Percentiles rank a stretch among this genome's conserved stretches.
Conservation (phyloP, 2,113 vertebrate species). For the Anguilla japonica region DNA sequence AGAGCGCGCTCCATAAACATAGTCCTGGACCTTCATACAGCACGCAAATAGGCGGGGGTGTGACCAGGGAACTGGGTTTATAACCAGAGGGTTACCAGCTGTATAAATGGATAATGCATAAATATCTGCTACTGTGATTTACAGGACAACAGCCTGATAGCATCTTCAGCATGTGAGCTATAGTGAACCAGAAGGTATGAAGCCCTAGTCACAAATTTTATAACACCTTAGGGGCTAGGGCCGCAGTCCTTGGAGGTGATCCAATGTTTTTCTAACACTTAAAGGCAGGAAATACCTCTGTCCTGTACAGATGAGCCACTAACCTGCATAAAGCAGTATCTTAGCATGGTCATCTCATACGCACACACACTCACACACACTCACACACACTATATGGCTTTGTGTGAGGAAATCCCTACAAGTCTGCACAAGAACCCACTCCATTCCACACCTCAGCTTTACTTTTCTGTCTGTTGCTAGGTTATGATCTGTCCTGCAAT, state of each 20-base stretch:
- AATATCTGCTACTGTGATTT: background rate
- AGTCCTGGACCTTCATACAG: background rate
- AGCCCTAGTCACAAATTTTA: background rate
- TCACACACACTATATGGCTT: background rate
- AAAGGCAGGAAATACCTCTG: too few species aligned
- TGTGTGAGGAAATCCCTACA: slow-evolving; percentile 28
- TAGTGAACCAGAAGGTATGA: background rate
- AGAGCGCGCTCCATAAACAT: background rate
- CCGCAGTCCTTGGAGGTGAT: background rate
- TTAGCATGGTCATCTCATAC: too few species aligned
- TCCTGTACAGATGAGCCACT: too few species aligned
- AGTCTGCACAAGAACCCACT: slow-evolving; percentile 45
- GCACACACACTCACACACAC: background rate
- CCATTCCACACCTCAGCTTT: slow-evolving; percentile 16
- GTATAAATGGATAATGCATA: background rate
- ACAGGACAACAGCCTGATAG: background rate
- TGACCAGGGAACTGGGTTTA: background rate
- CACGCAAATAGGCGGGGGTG: background rate
- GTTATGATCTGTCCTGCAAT: slow-evolving; percentile 27
- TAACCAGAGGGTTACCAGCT: background rate
- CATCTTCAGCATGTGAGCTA: background rate
- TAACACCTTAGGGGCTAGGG: background rate
- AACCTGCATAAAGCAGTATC: background rate
- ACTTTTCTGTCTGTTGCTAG: slow-evolving; percentile 8
- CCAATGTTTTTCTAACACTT: background rate